These are phyloP conservation scores for Lingula anatina DNA, from an alignment of 2,888 invertebrate genomes.

Conservation along the genomic window DNA sequence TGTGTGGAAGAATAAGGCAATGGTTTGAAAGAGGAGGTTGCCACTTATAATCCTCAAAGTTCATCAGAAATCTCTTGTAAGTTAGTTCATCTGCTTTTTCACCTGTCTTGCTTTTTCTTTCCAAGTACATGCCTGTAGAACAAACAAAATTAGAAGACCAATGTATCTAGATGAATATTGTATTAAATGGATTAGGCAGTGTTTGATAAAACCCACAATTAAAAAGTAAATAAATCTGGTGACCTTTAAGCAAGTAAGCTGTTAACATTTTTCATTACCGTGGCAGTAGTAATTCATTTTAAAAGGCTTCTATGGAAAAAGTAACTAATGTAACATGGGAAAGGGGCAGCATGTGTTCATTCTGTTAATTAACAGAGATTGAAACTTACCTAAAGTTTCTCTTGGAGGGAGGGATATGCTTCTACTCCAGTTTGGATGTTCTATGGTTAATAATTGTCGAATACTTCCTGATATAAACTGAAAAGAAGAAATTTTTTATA, in stretches of 20 bases:
- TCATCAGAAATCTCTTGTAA: slow-evolving; percentile 26
- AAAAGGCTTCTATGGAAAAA: no score
- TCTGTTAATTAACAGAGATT: no score
- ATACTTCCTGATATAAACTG: slow-evolving; percentile 41
- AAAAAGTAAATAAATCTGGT: no score
- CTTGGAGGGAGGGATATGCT: slow-evolving; percentile 43
- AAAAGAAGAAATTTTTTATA: slow-evolving; percentile 2
- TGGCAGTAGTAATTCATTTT: no score
- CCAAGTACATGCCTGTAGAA: slow-evolving; percentile 42
- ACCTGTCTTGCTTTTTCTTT: slow-evolving; percentile 34
- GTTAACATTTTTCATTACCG: no score
- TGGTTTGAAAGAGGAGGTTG: slow-evolving; percentile 45
- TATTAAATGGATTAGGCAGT: no score
- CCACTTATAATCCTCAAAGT: slow-evolving; percentile 35
- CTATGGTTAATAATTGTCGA: slow-evolving; percentile 35
- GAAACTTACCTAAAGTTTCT: slow-evolving; percentile 33
- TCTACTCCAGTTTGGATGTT: slow-evolving; percentile 43
- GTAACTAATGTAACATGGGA: no score
- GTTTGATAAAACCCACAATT: no score
- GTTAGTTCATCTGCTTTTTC: slow-evolving; percentile 34
- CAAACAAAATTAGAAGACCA: no score
- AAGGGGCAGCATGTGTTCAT: no score
- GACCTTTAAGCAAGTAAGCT: no score
- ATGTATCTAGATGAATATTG: not conserved
- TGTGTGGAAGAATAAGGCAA: slow-evolving; percentile 34